These are phyloP conservation scores for Dendrocopos noguchii DNA, from an alignment of 2,113 vertebrate genomes.

Conservation along the genomic window DNA sequence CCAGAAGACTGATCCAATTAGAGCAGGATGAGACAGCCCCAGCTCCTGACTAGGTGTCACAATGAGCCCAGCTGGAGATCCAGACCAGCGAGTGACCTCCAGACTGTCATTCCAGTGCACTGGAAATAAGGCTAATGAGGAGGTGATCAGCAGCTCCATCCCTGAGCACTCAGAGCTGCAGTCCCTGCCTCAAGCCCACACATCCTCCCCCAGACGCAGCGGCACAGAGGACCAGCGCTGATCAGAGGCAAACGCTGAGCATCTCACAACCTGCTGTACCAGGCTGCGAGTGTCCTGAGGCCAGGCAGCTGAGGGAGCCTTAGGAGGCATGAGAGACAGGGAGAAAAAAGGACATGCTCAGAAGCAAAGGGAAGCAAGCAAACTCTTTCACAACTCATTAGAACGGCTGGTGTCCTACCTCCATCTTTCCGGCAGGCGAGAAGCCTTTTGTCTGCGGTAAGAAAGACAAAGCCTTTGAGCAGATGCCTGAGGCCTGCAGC, in stretches of 20 bases:
- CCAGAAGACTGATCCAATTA: slow-evolving; percentile 23
- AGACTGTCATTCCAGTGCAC: slow-evolving; percentile 12
- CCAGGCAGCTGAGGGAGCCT: slow-evolving; percentile 14
- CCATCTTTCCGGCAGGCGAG: slow-evolving; percentile 13
- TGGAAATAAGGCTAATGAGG: slow-evolving; percentile 45
- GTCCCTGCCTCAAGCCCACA: background rate
- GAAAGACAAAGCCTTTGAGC: slow-evolving; percentile 24
- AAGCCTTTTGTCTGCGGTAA: background rate
- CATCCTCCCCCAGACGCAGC: background rate
- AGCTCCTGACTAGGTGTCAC: background rate
- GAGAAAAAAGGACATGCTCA: background rate
- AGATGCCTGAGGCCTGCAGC: background rate
- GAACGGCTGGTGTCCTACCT: background rate
- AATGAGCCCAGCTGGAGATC: background rate
- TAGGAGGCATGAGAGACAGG: background rate
- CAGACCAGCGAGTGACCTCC: slow-evolving; percentile 16
- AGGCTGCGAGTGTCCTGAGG: background rate
- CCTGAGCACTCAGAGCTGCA: background rate
- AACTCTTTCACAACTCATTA: slow-evolving; percentile 49
- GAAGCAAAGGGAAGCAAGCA: background rate
- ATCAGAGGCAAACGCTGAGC: background rate
- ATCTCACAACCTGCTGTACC: background rate
- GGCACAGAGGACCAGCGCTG: background rate
- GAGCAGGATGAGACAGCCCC: background rate
- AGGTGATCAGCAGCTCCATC: background rate